Percentiles rank a stretch among this genome's conserved stretches.
phyloP scores from a whole-genome alignment of 2,888 invertebrate species.

The Timema podura region DNA sequence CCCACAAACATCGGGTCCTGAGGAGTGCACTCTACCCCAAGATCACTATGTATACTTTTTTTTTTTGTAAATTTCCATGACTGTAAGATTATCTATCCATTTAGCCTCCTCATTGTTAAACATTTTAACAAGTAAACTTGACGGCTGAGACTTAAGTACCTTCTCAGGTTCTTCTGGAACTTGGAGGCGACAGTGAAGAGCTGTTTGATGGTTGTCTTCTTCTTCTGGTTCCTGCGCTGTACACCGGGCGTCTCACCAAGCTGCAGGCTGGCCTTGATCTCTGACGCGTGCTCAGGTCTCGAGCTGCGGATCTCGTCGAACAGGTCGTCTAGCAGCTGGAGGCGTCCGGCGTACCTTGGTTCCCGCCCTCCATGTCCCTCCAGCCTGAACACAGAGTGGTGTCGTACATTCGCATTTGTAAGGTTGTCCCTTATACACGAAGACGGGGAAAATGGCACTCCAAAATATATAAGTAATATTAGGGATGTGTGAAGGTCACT shows the following conservation, averaged over 20 bases:
- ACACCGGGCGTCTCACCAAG: slow-evolving; percentile 41
- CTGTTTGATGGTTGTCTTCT: slow-evolving; percentile 87
- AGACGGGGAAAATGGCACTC: slow-evolving; percentile 17
- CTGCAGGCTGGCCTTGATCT: slow-evolving; percentile 44
- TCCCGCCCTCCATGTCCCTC: slow-evolving; percentile 76
- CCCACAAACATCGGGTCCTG: too few relatives aligned
- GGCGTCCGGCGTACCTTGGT: slow-evolving; percentile 62
- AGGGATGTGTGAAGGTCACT: too few relatives aligned
- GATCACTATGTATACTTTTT: too few relatives aligned
- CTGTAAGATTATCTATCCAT: too few relatives aligned
- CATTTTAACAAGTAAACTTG: too few relatives aligned
- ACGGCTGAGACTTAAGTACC: slow-evolving; percentile 46
- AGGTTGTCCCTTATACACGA: neutral
- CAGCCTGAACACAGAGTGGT: slow-evolving; percentile 57
- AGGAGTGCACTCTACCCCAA: too few relatives aligned
- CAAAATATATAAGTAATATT: too few relatives aligned
- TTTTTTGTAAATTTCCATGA: too few relatives aligned
- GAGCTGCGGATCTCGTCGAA: slow-evolving; percentile 65
- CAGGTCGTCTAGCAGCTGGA: slow-evolving; percentile 69
- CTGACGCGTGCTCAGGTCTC: slow-evolving; percentile 58
- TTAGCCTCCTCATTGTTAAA: too few relatives aligned
- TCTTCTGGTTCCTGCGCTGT: slow-evolving; percentile 65
- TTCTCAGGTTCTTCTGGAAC: slow-evolving; percentile 88
- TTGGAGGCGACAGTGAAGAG: slow-evolving; percentile 94
- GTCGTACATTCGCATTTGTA: too few relatives aligned